Evolutionary conservation across 2,797 vertebrate genomes (phyloP), one percentile per base, ranked within the genome.

Genomic region (Diplodus puntazzo): DNA sequence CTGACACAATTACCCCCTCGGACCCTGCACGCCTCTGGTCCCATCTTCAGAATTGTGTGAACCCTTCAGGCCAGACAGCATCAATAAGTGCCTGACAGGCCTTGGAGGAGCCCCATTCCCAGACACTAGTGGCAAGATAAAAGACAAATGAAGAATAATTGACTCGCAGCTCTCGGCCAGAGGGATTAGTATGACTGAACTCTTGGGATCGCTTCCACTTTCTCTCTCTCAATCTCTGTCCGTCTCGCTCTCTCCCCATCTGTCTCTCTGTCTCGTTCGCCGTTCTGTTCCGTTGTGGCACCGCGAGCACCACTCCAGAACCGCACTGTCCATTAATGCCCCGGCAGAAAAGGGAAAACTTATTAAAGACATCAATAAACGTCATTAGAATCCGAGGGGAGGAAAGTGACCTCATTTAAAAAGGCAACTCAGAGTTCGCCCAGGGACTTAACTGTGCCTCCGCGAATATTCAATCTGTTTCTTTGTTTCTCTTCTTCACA

Each of bases 91-190:
- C 49, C 85, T 85, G 88, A 84, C 89, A 69, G 76, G 60, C 67
- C 81, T 90, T 72, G 70, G 87, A 90, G 87, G 83, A 90, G 87
- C 64, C 74, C 62, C 65, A 62, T 87, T 89, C 87, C 77, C 84
- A 91, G 92, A 91, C 90, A 89, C 84, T 75, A 80, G 86, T 78
- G 86, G 81, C 76, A 66, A 92, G 88, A 92, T 92, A 91, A 93
- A 94, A 94, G 93, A 92, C 94, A 93, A 95, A 95, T 92, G 90
- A 91, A 94, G 92, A 94, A 94, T 94, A 94, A 95, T 93, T 94
- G 94, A 94, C 92, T 93, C 88, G 10, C 87, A 89, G 92, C 92
- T 92, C 89, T 89, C 76, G 57, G 88, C 90, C 91, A 92, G 90
- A 90, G 89, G 92, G 92, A 94, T 94, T 94, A 94, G 89, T 90